These are phyloP conservation scores for Nipponia nippon DNA, from an alignment of 2,113 vertebrate species.

Conservation along the genomic window DNA sequence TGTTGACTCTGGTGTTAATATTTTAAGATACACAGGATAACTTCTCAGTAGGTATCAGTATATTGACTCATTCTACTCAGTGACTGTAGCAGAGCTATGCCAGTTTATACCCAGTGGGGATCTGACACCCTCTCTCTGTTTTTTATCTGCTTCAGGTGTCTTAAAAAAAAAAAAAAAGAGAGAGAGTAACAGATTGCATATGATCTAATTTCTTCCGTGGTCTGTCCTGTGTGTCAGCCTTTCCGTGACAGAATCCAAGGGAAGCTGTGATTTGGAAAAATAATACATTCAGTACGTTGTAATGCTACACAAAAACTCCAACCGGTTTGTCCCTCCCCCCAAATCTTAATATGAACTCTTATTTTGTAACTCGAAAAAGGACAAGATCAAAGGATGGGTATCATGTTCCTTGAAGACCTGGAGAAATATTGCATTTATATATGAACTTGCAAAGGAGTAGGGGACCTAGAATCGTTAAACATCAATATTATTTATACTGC, in stretches of 20 bases:
- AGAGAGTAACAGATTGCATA: slow-evolving; percentile 53
- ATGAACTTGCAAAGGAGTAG: slow-evolving; percentile 40
- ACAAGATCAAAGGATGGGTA: slow-evolving; percentile 9
- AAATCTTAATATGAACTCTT: slow-evolving; percentile 48
- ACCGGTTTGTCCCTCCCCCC: neutral
- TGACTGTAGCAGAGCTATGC: neutral
- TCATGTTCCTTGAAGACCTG: slow-evolving; percentile 15
- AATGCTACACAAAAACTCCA: slow-evolving; percentile 33
- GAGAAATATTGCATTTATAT: slow-evolving; percentile 58
- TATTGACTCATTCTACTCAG: slow-evolving; percentile 2
- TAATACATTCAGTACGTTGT: slow-evolving; percentile 38
- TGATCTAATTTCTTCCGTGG: slow-evolving; percentile 63
- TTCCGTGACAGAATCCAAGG: slow-evolving; percentile 23
- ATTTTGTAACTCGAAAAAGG: slow-evolving; percentile 2
- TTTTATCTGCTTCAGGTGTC: slow-evolving; percentile 17
- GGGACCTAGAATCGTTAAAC: slow-evolving; percentile 26
- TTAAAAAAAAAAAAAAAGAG: neutral
- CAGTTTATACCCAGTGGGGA: neutral
- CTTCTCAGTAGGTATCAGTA: slow-evolving; percentile 19
- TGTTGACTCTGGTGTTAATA: neutral
- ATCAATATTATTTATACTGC: slow-evolving; percentile 55
- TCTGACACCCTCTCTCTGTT: neutral
- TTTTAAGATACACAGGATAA: neutral
- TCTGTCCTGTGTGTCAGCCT: slow-evolving; percentile 46
- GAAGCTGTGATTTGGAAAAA: slow-evolving; percentile 62